A percentile compares a stretch with the other conserved stretches of the same genome.
phyloP scores from a whole-genome alignment of 2,113 vertebrate genomes.

The Lota lota region DNA sequence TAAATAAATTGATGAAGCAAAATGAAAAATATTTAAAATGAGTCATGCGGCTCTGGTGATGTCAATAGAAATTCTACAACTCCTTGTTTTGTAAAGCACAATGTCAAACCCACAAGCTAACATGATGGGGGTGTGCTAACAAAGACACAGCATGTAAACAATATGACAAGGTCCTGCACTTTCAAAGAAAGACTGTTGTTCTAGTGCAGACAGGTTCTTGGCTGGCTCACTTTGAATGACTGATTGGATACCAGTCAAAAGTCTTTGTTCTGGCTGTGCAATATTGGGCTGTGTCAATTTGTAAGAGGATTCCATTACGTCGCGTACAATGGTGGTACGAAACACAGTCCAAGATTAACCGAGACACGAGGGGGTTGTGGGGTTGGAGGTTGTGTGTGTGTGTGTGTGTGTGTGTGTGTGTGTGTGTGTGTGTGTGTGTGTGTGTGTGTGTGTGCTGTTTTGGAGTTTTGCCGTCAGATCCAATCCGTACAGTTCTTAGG shows the following conservation, averaged over 20 bases:
- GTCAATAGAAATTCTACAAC: not conserved
- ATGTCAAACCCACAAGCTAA: slow-evolving; percentile 34
- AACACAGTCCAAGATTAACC: slow-evolving; percentile 42
- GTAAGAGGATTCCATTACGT: slow-evolving; percentile 44
- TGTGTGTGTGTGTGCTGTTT: not conserved
- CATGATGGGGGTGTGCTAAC: slow-evolving; percentile 25
- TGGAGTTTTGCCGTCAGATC: no score
- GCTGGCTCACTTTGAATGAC: slow-evolving; percentile 55
- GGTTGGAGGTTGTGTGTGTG: no score
- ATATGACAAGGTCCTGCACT: slow-evolving; percentile 56
- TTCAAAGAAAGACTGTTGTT: slow-evolving; percentile 56
- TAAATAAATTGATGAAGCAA: not conserved
- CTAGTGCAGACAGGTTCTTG: slow-evolving; percentile 61
- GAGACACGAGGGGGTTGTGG: slow-evolving; percentile 27
- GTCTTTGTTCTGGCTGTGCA: slow-evolving; percentile 42
- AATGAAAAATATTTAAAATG: not conserved
- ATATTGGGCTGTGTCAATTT: slow-evolving; percentile 54
- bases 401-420: no score
- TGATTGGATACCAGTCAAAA: slow-evolving; percentile 59
- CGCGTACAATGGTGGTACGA: slow-evolving; percentile 21
- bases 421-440: no score
- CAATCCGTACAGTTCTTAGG: no score
- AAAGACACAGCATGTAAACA: slow-evolving; percentile 56
- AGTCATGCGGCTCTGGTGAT: not conserved
- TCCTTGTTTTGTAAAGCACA: slow-evolving; percentile 16